Evolutionary conservation across 2,888 invertebrate species (phyloP).

Genomic region (Volucella inflata): DNA sequence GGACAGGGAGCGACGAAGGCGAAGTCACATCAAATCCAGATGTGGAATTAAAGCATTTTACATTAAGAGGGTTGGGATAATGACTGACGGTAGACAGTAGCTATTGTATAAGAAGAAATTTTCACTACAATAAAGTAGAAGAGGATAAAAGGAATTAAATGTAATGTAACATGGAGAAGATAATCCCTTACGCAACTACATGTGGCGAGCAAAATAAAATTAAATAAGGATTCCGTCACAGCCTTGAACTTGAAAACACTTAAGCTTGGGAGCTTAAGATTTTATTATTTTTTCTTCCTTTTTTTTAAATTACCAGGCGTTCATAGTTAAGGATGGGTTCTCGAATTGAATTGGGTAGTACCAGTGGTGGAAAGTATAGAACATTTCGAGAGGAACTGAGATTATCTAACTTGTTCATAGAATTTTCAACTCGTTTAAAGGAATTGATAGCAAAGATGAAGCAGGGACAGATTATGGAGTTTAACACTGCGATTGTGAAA

Average conservation of each 20-base stretch:
- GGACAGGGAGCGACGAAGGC: not conserved
- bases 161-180: constrained; percentile 40
- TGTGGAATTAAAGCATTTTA: constrained; percentile 37
- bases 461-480: too few species aligned
- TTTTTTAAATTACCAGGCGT: too few species aligned
- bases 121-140: constrained; percentile 27
- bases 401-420: too few species aligned
- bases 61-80: constrained; percentile 38
- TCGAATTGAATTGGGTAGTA: too few species aligned
- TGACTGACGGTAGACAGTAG: constrained; percentile 18
- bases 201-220: constrained; percentile 12
- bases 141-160: constrained; percentile 48
- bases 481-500: too few species aligned
- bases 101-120: constrained; percentile 55
- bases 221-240: not conserved
- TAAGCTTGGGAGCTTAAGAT: too few species aligned
- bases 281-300: too few species aligned
- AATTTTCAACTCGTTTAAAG: too few species aligned
- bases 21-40: constrained; percentile 8
- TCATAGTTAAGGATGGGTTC: too few species aligned
- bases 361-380: too few species aligned
- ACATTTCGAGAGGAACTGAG: too few species aligned
- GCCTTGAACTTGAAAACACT: not conserved
- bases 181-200: constrained; percentile 41
- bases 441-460: too few species aligned